Base-by-base conservation (phyloP, 2,113 vertebrate genomes). In the Stercorarius parasiticus region DNA sequence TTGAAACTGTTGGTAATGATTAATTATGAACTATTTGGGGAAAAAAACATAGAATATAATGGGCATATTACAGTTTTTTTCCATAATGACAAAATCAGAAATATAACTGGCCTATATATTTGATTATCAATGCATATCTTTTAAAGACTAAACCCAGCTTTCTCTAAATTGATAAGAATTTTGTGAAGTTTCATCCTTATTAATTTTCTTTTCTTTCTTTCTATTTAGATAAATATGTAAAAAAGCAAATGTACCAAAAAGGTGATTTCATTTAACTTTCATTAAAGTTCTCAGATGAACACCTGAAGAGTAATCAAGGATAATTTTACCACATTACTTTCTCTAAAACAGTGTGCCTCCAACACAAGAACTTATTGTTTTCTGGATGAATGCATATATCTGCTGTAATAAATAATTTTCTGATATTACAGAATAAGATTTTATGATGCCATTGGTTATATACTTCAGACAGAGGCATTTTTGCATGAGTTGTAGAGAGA, bases 1-100 rank as follows among this genome's bases (percentile, higher is more conserved):
- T 2, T 79, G 91, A 89, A 96, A 93, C 74, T 94, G 56, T 65
- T 84, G 49, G 43, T 82, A 90, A 47, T 84, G 65, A 93, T 90
- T 72, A 92, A 95, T 81, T 91, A 79, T 40, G 52, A 56, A 49
- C 14, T 30, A 79, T 72, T 81, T 82, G 25, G 6, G 15, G 15
- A 4, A 30, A 76, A 64, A 66, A 77, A 1, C 13, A 29, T 11
- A 70, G 49, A 95, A 47, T 55, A 42, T 42, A 86, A 59, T 36
- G 23, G 43, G 26, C 5, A 59, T 59, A 47, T 84, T 59, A 52
- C 10, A 25, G 7, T 67, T 32, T 84, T 93, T 81, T 86, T 78
- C 78, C 66, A 52, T 55, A 53, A 72, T 27, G 40, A 47, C 0
- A 0, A 89, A 85, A 72, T 70, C 36, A 73, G 74, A 90, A 90